Base-by-base conservation (phyloP, 30 jellyfish, hydroid and myxozoan genomes). In the Cassiopea andromeda region DNA sequence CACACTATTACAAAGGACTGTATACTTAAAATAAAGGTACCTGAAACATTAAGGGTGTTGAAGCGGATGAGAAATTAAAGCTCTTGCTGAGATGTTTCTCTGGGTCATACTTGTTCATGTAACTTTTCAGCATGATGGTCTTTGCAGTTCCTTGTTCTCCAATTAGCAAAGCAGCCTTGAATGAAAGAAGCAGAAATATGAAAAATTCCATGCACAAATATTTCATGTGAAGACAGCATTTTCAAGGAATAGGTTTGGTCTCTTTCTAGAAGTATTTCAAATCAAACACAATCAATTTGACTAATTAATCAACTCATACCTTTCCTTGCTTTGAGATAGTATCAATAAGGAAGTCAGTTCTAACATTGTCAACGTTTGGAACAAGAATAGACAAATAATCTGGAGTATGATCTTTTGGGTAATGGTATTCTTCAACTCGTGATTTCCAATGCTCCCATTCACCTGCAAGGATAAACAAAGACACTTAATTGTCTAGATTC, bases 61-160 rank as follows among this genome's bases (percentile, higher is more conserved):
- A 92, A 1, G 98, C 98, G 44, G 98, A 92, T 44, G 98, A 92
- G 80, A 92, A 92, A 57, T 92, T 92, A 87, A 92, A 92, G 49
- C 98, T 92, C 64, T 92, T 92, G 86, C 89, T 76, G 48, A 92
- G 88, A 70, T 92, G 95, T 19, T 50, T 70, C 74, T 92, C 98
- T 27, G 98, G 92, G 60, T 92, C 98, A 73, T 82, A 80, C 64
- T 75, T 85, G 46, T 60, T 82, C 98, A 92, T 92, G 82, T n/a
- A 84, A 81, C 98, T 92, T 82, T 92, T 86, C 50, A 92, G 83
- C 98, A 92, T 92, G 69, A 92, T 92, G 8, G 98, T 92, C 80
- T 92, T 92, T 9, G 95, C 98, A 46, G 98, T 92, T 60, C 98
- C 98, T 68, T 92, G 98, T 58, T 92, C 98, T 72, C 98, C 98